These are phyloP conservation scores for Ophraella communa DNA, from an alignment of 2,888 invertebrate genomes.

Conservation along the genomic window DNA sequence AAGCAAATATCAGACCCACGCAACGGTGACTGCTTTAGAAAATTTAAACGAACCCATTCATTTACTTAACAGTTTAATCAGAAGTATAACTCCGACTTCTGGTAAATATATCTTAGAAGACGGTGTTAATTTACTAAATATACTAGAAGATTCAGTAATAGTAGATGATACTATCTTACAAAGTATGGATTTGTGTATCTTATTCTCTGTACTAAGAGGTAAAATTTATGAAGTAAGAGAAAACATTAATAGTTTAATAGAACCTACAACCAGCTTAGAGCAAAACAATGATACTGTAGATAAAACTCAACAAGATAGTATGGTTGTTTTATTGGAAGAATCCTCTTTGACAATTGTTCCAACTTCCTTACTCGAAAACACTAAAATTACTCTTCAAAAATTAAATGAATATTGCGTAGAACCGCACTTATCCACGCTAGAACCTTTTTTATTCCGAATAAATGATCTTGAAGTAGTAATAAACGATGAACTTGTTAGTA, in stretches of 20 bases:
- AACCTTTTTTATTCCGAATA: constrained; percentile 54
- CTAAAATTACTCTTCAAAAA: constrained; percentile 39
- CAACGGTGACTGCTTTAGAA: constrained; percentile 59
- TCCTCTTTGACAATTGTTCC: constrained; percentile 46
- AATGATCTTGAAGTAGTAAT: constrained; percentile 60
- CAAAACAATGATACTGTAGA: constrained; percentile 37
- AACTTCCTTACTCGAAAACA: constrained; percentile 47
- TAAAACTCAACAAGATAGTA: constrained; percentile 37
- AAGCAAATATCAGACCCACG: constrained; percentile 49
- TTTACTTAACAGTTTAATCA: constrained; percentile 53
- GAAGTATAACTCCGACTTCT: constrained; percentile 47
- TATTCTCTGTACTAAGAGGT: constrained; percentile 49
- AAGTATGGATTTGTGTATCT: constrained; percentile 46
- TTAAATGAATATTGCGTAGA: constrained; percentile 37
- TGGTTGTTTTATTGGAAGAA: constrained; percentile 49
- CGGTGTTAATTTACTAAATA: constrained; percentile 51
- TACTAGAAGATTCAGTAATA: constrained; percentile 53
- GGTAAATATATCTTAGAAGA: constrained; percentile 52
- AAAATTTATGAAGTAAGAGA: constrained; percentile 52
- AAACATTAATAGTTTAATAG: constrained; percentile 52
- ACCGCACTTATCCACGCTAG: constrained; percentile 36
- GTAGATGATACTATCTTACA: constrained; percentile 48
- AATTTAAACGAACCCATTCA: constrained; percentile 63
- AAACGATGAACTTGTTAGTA: constrained; percentile 58
- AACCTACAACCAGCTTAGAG: constrained; percentile 40